A percentile compares a stretch with the other conserved stretches of the same genome.
Evolutionary conservation across 2,113 vertebrate genomes (phyloP).

Genomic region (Grammomys surdaster): DNA sequence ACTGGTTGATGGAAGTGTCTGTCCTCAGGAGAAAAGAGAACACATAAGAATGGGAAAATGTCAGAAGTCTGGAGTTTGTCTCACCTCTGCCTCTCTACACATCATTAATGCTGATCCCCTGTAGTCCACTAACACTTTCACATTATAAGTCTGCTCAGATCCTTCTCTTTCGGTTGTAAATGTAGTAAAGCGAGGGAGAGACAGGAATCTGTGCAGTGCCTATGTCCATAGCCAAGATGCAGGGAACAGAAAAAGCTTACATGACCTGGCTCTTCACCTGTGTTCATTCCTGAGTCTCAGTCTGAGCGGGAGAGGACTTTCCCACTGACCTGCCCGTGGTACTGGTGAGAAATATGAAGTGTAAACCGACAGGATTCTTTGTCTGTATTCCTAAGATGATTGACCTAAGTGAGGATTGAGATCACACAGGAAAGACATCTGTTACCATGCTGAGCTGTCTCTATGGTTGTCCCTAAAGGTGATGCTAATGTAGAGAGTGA

Average conservation of each 20-base stretch:
- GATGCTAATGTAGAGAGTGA: not conserved
- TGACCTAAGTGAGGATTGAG: not conserved
- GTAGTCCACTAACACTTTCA: constrained; percentile 28
- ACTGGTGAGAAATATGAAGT: not conserved
- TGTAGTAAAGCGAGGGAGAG: too few relatives aligned
- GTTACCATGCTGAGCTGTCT: not conserved
- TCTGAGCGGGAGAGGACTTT: not conserved
- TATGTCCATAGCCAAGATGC: not conserved
- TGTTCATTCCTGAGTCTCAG: not conserved
- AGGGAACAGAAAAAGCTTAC: not conserved
- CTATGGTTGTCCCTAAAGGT: not conserved
- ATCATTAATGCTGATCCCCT: constrained; percentile 41
- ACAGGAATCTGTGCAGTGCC: not conserved
- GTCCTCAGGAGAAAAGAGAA: constrained; percentile 32
- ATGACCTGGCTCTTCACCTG: not conserved
- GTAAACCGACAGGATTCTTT: not conserved
- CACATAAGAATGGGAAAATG: constrained; percentile 15
- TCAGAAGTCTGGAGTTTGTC: constrained; percentile 67
- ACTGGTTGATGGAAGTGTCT: not conserved
- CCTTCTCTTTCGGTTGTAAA: not conserved
- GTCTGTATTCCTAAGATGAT: not conserved
- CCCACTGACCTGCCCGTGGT: not conserved
- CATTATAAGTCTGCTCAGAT: not conserved
- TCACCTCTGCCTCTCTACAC: constrained; percentile 53
- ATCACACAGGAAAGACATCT: not conserved